Conservation (phyloP, 2,113 vertebrate species). For the Myrmophylax atrothorax region DNA sequence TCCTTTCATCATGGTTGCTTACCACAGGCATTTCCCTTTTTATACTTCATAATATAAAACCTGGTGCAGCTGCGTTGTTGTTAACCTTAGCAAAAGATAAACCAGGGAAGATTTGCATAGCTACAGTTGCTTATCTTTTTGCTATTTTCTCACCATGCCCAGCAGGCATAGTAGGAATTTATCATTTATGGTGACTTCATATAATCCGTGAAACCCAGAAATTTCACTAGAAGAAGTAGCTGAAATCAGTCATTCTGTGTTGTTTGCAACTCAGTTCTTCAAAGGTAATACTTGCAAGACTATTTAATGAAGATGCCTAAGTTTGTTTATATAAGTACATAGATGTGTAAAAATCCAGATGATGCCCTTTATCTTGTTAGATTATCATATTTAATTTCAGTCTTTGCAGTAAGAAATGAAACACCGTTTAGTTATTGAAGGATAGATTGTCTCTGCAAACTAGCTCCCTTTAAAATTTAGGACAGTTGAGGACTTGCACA, state of each 20-base stretch:
- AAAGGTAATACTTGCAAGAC: background rate
- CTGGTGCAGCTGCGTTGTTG: background rate
- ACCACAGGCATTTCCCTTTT: constrained; percentile 24
- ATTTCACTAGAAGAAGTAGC: background rate
- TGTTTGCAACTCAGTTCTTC: background rate
- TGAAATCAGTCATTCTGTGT: background rate
- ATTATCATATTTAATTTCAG: background rate
- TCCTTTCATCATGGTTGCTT: constrained; percentile 2
- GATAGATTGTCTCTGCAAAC: background rate
- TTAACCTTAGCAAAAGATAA: constrained; percentile 33
- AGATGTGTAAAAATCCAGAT: background rate
- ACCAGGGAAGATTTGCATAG: constrained; percentile 13
- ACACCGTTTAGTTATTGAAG: background rate
- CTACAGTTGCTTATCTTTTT: constrained; percentile 12
- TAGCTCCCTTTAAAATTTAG: background rate
- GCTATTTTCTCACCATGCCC: background rate
- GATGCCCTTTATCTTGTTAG: background rate
- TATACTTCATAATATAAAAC: background rate
- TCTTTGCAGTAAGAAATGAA: background rate
- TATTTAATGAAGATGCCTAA: background rate
- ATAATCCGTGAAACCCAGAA: background rate
- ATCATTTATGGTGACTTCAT: background rate
- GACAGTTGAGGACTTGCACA: background rate
- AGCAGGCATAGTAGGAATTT: background rate
- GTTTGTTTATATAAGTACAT: background rate